Evolutionary conservation across 2,888 invertebrate genomes (phyloP).

Genomic region (Xanthorhoe spadicearia): DNA sequence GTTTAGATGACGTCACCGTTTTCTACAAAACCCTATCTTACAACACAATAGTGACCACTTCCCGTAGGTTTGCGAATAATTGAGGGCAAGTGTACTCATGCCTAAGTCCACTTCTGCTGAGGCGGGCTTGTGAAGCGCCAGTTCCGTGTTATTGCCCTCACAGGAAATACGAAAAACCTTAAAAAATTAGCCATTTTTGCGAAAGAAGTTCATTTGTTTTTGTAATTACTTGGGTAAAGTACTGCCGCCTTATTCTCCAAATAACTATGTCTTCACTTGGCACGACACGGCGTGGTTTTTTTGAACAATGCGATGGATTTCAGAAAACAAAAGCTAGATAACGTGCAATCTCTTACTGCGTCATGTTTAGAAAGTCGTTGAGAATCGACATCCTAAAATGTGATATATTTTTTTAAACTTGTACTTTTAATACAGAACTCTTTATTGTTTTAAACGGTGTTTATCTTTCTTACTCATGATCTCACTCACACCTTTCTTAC

Average conservation of each 20-base stretch:
- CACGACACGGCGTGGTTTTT: too few species aligned
- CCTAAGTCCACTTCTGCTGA: slow-evolving; percentile 12
- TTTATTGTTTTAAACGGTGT: too few species aligned
- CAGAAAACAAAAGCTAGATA: too few species aligned
- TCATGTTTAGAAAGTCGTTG: too few species aligned
- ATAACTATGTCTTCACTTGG: too few species aligned
- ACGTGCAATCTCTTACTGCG: too few species aligned
- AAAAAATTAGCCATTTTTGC: not conserved
- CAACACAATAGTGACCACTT: slow-evolving; percentile 23
- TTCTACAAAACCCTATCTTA: not conserved
- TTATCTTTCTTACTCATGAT: too few species aligned
- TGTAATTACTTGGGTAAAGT: too few species aligned
- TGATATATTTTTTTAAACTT: not conserved
- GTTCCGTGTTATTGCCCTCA: slow-evolving; percentile 1
- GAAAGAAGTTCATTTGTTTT: not conserved
- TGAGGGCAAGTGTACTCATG: slow-evolving; percentile 21
- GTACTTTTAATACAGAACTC: too few species aligned
- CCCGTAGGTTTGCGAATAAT: slow-evolving; percentile 18
- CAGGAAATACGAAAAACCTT: not conserved
- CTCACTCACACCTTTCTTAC: too few species aligned
- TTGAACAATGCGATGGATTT: too few species aligned
- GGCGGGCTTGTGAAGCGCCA: not conserved
- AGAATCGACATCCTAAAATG: not conserved
- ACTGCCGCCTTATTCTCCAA: too few species aligned
- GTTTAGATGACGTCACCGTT: not conserved